Conservation (phyloP, 2,113 vertebrate species). For the Sebastes fasciatus region DNA sequence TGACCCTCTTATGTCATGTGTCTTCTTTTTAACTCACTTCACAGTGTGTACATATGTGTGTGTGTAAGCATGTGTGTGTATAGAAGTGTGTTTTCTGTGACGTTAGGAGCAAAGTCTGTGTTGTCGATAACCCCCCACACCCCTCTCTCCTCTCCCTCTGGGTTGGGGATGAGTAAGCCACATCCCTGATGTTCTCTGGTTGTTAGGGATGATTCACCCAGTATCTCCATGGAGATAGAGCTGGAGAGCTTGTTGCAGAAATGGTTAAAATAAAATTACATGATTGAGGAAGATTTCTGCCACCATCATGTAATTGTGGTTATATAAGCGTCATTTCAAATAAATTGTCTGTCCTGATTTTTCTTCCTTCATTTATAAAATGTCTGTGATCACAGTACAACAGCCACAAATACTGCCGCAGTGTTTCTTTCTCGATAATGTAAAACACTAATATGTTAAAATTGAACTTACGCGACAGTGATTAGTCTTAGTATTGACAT, state of each 20-base stretch:
- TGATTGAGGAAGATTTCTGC: slow-evolving; percentile 21
- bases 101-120: background rate
- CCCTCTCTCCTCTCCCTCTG: background rate
- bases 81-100: background rate
- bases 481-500: background rate
- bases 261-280: slow-evolving; percentile 14
- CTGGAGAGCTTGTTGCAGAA: slow-evolving; percentile 41
- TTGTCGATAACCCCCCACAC: slow-evolving; percentile 8
- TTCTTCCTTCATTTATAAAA: background rate
- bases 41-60: background rate
- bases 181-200: slow-evolving; percentile 48
- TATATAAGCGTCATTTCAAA: slow-evolving; percentile 21
- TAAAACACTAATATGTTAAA: background rate
- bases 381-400: background rate
- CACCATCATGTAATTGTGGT: slow-evolving; percentile 2
- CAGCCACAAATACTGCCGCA: background rate
- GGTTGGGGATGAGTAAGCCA: slow-evolving; percentile 28
- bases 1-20: background rate
- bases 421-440: background rate
- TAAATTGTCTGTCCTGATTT: background rate
- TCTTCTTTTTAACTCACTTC: slow-evolving; percentile 11
- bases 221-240: slow-evolving; percentile 69
- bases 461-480: background rate
- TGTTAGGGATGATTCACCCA: slow-evolving; percentile 62
- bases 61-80: background rate